Conservation (phyloP, 2,888 invertebrate genomes). For the Scaptodrosophila latifasciaeformis region DNA sequence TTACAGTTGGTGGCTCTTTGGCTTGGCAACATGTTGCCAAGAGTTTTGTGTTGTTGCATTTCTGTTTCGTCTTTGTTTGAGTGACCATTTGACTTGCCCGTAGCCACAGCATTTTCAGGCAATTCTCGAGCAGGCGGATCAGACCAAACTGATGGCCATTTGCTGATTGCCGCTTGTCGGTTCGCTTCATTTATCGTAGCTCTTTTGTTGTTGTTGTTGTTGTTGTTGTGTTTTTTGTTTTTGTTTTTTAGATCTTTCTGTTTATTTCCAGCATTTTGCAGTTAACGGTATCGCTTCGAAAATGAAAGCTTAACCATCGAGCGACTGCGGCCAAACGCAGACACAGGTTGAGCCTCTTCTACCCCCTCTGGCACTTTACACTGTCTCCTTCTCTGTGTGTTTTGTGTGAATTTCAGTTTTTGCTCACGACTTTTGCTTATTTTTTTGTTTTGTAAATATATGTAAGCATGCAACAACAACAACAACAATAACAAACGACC, state of each 20-base stretch:
- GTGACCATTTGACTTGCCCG: conserved; percentile 56
- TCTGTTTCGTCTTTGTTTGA: conserved; percentile 57
- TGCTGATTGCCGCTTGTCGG: conserved; percentile 38
- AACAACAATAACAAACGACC: background rate
- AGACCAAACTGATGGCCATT: conserved; percentile 31
- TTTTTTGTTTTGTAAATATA: too few relatives aligned
- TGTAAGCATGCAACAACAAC: conserved; percentile 13
- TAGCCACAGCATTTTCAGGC: conserved; percentile 60
- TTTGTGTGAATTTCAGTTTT: conserved; percentile 45
- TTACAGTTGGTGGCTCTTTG: conserved; percentile 63
- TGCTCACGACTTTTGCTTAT: conserved; percentile 42
- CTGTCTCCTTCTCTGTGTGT: background rate
- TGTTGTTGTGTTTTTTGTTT: conserved; percentile 31
- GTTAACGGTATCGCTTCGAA: conserved; percentile 70
- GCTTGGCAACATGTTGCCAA: conserved; percentile 42
- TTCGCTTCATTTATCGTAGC: conserved; percentile 16
- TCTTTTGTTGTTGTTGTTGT: conserved; percentile 3
- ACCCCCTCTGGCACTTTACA: too few relatives aligned
- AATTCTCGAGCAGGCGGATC: conserved; percentile 20
- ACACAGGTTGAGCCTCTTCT: conserved; percentile 17
- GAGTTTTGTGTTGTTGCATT: conserved; percentile 53
- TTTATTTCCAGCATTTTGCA: conserved; percentile 49
- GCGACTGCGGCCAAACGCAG: too few relatives aligned
- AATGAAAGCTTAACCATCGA: conserved; percentile 73
- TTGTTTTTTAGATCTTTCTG: conserved; percentile 48